Base-by-base conservation (phyloP, 2,888 invertebrate species). In the Gerris lacustris region DNA sequence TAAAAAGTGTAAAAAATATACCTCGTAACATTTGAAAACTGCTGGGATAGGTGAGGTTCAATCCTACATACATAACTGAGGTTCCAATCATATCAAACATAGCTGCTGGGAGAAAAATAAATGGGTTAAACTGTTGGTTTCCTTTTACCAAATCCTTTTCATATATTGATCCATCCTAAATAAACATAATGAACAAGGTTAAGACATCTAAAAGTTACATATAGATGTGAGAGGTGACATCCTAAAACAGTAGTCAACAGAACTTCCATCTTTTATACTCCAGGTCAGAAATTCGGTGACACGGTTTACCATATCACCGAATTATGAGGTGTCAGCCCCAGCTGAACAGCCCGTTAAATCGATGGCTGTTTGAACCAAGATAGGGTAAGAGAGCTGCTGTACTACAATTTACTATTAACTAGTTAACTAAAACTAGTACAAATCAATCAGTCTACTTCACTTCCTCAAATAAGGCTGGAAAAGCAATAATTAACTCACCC, bases 21-120 rank as follows among this genome's bases (percentile, higher is more conserved):
- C 91, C 95, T 82, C 96, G 84, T 77, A 97, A 87, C 95, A 97
- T 96, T 83, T 96, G 96, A 81, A 95, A 97, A 79, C 94, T 95
- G 76, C 94, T 93, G 0, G 93, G 92, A 79, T 90, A 94, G 0
- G 97, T 97, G 79, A 97, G 82, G 77, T 88, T 94, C 69, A 97
- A 82, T 6, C 96, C 96, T 67, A 95, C 86, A 79, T 96, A 94
- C 89, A 96, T 92, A 45, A 92, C 84, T 0, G 94, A 91, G 0
- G 96, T 95, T 1, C 90, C 93, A 72, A 89, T 82, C 85, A 94
- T 88, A 80, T 97, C 96, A 80, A 92, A 91, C 81, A 94, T 83
- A 0, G 96, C 92, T 0, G 97, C 94, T 43, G 93, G 86, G 76
- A 93, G 83, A 77, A 98, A 85, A 72, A 92, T 85, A 9, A 91